These are phyloP conservation scores for Okamejei kenojei DNA, from an alignment of 2,797 vertebrate genomes.

Conservation along the genomic window DNA sequence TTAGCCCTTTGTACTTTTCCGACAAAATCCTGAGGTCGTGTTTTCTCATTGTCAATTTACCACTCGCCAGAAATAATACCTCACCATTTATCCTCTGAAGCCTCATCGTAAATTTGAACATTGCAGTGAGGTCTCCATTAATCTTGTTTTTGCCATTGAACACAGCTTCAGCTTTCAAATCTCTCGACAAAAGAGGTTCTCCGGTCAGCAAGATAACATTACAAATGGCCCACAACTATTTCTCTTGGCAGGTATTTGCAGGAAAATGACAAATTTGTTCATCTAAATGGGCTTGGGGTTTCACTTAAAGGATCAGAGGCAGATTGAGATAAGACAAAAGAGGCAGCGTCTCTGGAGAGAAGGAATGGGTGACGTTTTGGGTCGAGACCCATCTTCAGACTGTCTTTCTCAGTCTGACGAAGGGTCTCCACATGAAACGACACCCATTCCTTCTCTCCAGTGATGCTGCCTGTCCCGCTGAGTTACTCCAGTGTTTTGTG, in stretches of 20 bases:
- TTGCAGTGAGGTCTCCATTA: background rate
- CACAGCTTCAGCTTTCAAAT: background rate
- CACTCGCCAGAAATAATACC: background rate
- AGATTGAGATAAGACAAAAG: background rate
- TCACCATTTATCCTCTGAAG: background rate
- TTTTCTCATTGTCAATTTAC: background rate
- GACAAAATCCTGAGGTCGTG: background rate
- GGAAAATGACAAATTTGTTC: slow-evolving; percentile 6
- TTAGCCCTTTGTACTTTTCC: background rate
- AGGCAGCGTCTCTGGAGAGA: no score
- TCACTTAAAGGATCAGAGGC: background rate
- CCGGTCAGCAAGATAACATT: background rate
- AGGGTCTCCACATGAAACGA: no score
- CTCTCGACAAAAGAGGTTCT: background rate
- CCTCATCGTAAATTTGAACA: background rate
- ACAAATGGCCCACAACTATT: background rate
- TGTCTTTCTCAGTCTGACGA: no score
- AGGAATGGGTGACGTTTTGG: no score
- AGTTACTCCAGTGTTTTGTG: no score
- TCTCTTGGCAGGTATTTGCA: background rate
- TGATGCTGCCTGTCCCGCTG: no score
- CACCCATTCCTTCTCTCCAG: no score
- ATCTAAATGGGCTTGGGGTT: background rate
- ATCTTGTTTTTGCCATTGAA: background rate
- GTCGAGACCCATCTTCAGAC: no score